Evolutionary conservation across 2,113 vertebrate genomes (phyloP), one percentile per base, ranked within the genome.

Genomic region (Camelus dromedarius): DNA sequence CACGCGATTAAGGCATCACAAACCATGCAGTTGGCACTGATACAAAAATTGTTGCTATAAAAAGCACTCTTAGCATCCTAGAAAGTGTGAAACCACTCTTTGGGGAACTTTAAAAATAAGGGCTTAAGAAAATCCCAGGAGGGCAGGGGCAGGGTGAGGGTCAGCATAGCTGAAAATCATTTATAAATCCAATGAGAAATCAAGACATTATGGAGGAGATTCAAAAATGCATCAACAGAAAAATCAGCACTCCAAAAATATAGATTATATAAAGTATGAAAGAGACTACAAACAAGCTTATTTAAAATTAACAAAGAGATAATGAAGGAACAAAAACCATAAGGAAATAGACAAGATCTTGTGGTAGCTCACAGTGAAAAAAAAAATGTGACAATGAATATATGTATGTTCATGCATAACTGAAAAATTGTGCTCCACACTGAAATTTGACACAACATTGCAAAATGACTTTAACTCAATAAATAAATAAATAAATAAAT

Each of bases 181-280:
- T 75, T 92, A 75, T 42, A 80, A 86, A 70, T 32, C 15, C 56
- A 86, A 12, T 85, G 20, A 96, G 54, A 80, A 80, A 85, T 93
- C 64, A 96, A 93, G 22, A 52, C 38, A 86, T 24, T 62, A 1
- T n/a, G 6, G 93, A 19, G 1, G 11, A 75, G 82, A 91, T 73
- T 81, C 75, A 81, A 82, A 94, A 81, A 72, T 69, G 35, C 52
- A 82, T 54, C 54, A 91, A 67, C 12, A 66, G 48, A 73, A 82
- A 96, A 75, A 76, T 38, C 48, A 60, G 30, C 67, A 62, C 67
- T 62, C 42, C 62, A n/a, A 8, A 92, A 96, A 70, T 88, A 48
- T 38, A 32, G 24, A 50, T 67, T 73, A 66, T 32, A 28, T 22
- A 81, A 19, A 82, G 2, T 26, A 14, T 54, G 13, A 81, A 93